Evolutionary conservation across 2,888 invertebrate species (phyloP).

Genomic region (Brachypalpus laphriformis): DNA sequence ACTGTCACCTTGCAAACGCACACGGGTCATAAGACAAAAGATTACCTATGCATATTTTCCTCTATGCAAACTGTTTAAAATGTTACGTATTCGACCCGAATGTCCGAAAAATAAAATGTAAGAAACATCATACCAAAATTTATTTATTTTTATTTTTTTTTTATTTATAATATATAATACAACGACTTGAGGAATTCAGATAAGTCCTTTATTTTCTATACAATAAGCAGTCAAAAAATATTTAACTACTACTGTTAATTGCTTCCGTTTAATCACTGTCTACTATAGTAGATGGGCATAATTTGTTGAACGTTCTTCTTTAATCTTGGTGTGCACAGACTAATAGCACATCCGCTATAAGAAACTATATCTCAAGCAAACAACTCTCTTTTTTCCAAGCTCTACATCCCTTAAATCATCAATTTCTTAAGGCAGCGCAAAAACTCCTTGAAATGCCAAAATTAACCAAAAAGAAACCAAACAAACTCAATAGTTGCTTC

Average conservation of each 20-base stretch:
- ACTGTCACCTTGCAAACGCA: no score
- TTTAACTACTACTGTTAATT: background rate
- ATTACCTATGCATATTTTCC: no score
- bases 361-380: background rate
- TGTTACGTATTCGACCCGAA: no score
- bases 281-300: background rate
- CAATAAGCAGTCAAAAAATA: background rate
- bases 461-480: constrained; percentile 2
- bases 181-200: no score
- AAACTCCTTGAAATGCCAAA: background rate
- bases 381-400: background rate
- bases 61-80: no score
- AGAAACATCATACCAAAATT: no score
- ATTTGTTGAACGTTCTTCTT: background rate
- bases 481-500: background rate
- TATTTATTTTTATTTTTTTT: no score
- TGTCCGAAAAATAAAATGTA: no score
- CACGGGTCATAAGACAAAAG: no score
- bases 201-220: background rate
- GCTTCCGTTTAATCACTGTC: background rate
- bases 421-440: background rate
- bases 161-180: no score
- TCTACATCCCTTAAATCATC: background rate
- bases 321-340: background rate
- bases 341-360: background rate